These are phyloP conservation scores for Macrotrachela quadricornifera DNA, from an alignment of 1,140 invertebrate genomes.

Conservation along the genomic window DNA sequence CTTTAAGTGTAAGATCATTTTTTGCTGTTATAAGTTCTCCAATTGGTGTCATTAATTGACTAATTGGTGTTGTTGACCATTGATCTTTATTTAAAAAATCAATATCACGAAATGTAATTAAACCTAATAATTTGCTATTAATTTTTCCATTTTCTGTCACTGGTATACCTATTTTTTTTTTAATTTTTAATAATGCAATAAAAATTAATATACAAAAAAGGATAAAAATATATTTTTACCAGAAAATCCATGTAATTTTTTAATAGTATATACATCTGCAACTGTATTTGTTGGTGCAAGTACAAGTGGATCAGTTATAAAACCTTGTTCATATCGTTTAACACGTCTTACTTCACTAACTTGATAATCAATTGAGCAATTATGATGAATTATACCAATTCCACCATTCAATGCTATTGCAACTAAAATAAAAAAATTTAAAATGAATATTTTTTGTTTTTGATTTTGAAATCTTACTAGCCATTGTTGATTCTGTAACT, in stretches of 20 bases:
- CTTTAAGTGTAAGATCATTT: slow-evolving; percentile 62
- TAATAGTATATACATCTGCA: slow-evolving; percentile 63
- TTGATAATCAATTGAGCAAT: slow-evolving; percentile 81
- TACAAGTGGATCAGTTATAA: slow-evolving; percentile 82
- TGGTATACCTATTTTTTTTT: too few relatives aligned
- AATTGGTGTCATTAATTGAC: slow-evolving; percentile 57
- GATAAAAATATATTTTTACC: slow-evolving; percentile 35
- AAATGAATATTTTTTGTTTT: too few relatives aligned
- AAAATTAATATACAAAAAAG: too few relatives aligned
- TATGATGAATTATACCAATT: slow-evolving; percentile 95
- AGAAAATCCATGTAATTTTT: slow-evolving; percentile 73
- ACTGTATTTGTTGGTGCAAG: slow-evolving; percentile 61
- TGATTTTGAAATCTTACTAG: slow-evolving; percentile 54
- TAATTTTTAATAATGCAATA: too few relatives aligned
- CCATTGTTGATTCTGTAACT: slow-evolving; percentile 97
- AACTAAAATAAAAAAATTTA: neutral
- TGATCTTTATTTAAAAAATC: slow-evolving; percentile 48
- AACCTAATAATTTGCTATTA: slow-evolving; percentile 61
- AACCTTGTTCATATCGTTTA: slow-evolving; percentile 80
- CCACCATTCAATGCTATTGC: slow-evolving; percentile 57
- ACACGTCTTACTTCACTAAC: slow-evolving; percentile 89
- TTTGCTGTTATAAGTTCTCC: slow-evolving; percentile 66
- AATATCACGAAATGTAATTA: slow-evolving; percentile 91
- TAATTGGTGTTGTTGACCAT: slow-evolving; percentile 31
- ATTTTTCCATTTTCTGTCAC: slow-evolving; percentile 46